Evolutionary conservation across 2,888 invertebrate genomes (phyloP).

Genomic region (Byasa hedistus): DNA sequence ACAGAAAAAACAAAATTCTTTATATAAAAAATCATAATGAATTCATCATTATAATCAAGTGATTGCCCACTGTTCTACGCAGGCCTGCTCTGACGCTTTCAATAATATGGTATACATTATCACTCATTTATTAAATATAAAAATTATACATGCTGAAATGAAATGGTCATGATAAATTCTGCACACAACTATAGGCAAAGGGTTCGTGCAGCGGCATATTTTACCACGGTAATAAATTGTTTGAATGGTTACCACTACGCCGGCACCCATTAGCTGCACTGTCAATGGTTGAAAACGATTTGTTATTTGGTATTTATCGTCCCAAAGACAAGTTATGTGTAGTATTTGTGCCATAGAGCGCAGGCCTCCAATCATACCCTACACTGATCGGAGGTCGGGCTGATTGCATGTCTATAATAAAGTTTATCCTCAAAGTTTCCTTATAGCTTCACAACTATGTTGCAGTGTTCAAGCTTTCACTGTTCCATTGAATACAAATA

Average conservation of each 20-base stretch:
- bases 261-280: conserved; percentile 48
- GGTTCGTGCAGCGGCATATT: conserved; percentile 31
- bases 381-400: conserved; percentile 7
- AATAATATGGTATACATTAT: no score
- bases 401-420: conserved; percentile 10
- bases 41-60: no score
- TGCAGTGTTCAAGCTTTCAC: neutral
- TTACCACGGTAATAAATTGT: conserved; percentile 48
- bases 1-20: no score
- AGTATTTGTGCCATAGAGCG: conserved; percentile 50
- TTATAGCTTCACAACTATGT: neutral
- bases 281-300: conserved; percentile 53
- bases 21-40: no score
- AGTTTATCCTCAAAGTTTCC: neutral
- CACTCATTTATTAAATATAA: neutral
- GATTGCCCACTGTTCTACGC: no score
- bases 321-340: conserved; percentile 57
- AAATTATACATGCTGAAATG: neutral
- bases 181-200: conserved; percentile 19
- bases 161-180: conserved; percentile 20
- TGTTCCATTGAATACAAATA: neutral
- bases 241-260: conserved; percentile 47
- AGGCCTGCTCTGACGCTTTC: no score
- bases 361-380: conserved; percentile 33
- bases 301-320: conserved; percentile 53